phyloP scores from a whole-genome alignment of 1,140 invertebrate species.

The Cyclina sinensis region DNA sequence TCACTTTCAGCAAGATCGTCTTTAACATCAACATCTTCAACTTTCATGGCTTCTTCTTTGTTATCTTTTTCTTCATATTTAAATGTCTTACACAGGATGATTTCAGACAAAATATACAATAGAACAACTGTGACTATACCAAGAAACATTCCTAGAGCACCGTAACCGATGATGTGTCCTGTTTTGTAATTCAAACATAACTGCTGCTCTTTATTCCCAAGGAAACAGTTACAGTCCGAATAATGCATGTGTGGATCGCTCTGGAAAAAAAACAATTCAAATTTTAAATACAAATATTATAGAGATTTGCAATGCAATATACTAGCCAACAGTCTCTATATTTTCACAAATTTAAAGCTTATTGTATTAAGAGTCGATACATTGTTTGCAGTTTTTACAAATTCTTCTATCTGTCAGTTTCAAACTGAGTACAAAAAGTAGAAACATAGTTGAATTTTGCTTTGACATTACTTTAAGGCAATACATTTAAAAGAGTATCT shows the following conservation, averaged over 20 bases:
- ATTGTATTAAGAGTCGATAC: too few relatives aligned
- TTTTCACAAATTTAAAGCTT: too few relatives aligned
- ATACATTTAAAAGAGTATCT: too few relatives aligned
- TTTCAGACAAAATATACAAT: conserved; percentile 35
- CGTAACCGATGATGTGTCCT: not conserved
- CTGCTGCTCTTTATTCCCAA: not conserved
- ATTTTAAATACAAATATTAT: too few relatives aligned
- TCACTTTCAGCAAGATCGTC: not conserved
- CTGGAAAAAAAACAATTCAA: not conserved
- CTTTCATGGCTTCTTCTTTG: not conserved
- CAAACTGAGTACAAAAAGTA: too few relatives aligned
- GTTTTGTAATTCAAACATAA: conserved; percentile 7
- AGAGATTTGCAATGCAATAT: too few relatives aligned
- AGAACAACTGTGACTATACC: not conserved
- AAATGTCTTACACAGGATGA: not conserved
- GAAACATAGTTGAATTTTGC: too few relatives aligned
- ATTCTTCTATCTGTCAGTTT: too few relatives aligned
- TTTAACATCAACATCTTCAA: not conserved
- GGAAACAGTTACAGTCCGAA: conserved; percentile 13
- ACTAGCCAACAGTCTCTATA: too few relatives aligned
- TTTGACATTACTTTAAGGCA: too few relatives aligned
- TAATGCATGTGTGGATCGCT: not conserved
- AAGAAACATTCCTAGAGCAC: not conserved
- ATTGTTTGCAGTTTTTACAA: too few relatives aligned
- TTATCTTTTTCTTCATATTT: not conserved